A percentile compares a stretch with the other conserved stretches of the same genome.
Evolutionary conservation across 2,113 vertebrate genomes (phyloP).

Genomic region (Argyrosomus japonicus): DNA sequence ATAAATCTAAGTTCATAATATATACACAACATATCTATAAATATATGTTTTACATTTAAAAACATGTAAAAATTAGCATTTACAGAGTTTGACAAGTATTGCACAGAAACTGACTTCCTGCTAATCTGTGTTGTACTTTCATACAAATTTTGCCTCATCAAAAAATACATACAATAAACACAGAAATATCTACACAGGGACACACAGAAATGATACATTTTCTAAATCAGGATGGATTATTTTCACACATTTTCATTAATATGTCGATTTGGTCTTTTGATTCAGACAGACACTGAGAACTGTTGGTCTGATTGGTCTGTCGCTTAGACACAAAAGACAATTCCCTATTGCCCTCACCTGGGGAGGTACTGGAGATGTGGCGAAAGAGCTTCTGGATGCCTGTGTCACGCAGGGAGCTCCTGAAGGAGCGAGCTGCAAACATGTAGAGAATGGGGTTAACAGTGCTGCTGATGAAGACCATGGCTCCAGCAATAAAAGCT

Average conservation of each 20-base stretch:
- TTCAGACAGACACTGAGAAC: constrained; percentile 67
- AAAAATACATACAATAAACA: constrained; percentile 10
- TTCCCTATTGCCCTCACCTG: constrained; percentile 81
- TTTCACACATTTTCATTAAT: constrained; percentile 75
- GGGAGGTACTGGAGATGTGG: constrained; percentile 83
- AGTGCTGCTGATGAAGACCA: constrained; percentile 85
- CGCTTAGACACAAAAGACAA: constrained; percentile 80
- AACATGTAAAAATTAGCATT: constrained; percentile 24
- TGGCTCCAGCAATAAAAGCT: constrained; percentile 78
- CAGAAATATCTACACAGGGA: constrained; percentile 13
- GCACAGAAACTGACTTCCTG: constrained; percentile 20
- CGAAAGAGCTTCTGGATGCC: constrained; percentile 85
- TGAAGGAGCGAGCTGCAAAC: constrained; percentile 84
- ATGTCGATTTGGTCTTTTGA: constrained; percentile 71
- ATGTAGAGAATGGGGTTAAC: constrained; percentile 85
- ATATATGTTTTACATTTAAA: constrained; percentile 50
- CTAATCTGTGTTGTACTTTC: constrained; percentile 22
- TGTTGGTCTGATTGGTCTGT: constrained; percentile 75
- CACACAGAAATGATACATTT: constrained; percentile 1
- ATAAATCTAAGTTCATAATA: constrained; percentile 3
- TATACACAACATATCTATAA: constrained; percentile 42
- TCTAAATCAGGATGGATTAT: constrained; percentile 50
- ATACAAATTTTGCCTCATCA: not conserved
- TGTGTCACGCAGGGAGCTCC: constrained; percentile 77
- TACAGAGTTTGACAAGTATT: constrained; percentile 26